Evolutionary conservation across 2,797 vertebrate species (phyloP).

Genomic region (Oophaga sylvatica): DNA sequence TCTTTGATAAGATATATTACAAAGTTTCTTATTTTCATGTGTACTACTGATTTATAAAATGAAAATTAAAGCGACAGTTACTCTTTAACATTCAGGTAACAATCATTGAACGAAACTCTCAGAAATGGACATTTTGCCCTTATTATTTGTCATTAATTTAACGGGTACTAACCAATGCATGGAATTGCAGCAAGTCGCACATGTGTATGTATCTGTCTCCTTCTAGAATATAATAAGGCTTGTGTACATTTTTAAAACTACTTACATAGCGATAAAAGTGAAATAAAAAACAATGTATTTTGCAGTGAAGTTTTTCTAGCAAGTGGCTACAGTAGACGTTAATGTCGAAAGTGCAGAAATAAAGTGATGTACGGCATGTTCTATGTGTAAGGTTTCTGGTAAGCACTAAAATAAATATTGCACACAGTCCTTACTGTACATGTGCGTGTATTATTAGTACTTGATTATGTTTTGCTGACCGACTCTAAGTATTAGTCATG

Average conservation of each 20-base stretch:
- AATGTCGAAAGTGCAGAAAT: neutral
- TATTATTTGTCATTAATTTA: constrained; percentile 67
- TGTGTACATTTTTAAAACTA: neutral
- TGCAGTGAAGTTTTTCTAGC: neutral
- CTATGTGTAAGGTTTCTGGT: constrained; percentile 18
- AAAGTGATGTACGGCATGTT: neutral
- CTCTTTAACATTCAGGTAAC: too few relatives aligned
- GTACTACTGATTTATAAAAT: too few relatives aligned
- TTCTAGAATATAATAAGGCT: neutral
- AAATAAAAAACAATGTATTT: neutral
- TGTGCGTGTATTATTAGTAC: neutral
- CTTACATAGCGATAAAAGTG: neutral
- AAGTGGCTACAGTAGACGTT: neutral
- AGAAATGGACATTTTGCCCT: constrained; percentile 70
- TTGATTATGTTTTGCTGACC: neutral
- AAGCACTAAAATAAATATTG: constrained; percentile 19
- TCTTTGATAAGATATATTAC: too few relatives aligned
- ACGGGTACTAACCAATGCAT: neutral
- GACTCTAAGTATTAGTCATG: constrained; percentile 21
- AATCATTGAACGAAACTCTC: too few relatives aligned
- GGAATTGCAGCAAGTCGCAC: neutral
- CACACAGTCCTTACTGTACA: constrained; percentile 1
- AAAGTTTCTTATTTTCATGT: too few relatives aligned
- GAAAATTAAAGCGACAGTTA: too few relatives aligned
- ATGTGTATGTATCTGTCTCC: neutral